A percentile compares a stretch with the other conserved stretches of the same genome.
Conservation (phyloP, 2,888 invertebrate genomes). For the Plebejus melissa region DNA sequence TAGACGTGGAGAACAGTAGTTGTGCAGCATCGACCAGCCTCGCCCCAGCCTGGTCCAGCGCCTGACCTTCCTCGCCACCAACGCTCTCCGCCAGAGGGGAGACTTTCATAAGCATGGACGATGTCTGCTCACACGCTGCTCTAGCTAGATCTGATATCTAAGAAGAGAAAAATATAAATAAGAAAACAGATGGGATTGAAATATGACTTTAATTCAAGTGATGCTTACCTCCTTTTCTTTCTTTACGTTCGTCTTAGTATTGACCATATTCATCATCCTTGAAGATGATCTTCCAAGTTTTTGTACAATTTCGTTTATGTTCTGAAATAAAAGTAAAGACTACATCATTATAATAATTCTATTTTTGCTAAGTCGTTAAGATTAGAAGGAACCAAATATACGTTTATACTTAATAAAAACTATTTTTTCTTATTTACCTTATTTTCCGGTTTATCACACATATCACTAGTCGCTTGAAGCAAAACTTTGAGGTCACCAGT, state of each 20-base stretch:
- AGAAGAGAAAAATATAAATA: not conserved
- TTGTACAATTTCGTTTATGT: slow-evolving; percentile 38
- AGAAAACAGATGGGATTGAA: too few relatives aligned
- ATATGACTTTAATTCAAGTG: not conserved
- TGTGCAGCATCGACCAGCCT: slow-evolving; percentile 41
- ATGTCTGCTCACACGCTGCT: slow-evolving; percentile 40
- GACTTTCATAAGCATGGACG: slow-evolving; percentile 39
- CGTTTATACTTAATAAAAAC: too few relatives aligned
- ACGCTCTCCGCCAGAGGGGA: slow-evolving; percentile 38
- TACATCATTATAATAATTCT: not conserved
- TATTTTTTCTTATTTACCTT: slow-evolving; percentile 20
- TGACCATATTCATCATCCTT: slow-evolving; percentile 35
- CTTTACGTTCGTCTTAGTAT: slow-evolving; percentile 31
- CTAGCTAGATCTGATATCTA: slow-evolving; percentile 32
- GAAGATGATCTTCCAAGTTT: slow-evolving; percentile 40
- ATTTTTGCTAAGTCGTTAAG: too few relatives aligned
- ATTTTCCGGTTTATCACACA: slow-evolving; percentile 31
- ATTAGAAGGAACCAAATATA: too few relatives aligned
- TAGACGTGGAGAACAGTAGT: slow-evolving; percentile 40
- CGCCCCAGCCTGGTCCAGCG: slow-evolving; percentile 33
- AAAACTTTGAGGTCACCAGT: slow-evolving; percentile 32
- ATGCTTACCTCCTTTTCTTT: slow-evolving; percentile 36
- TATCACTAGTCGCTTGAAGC: slow-evolving; percentile 28
- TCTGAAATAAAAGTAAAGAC: slow-evolving; percentile 36
- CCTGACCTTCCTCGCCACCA: slow-evolving; percentile 30